These are phyloP conservation scores for Myiopsitta monachus DNA, from an alignment of 2,113 vertebrate genomes.

Conservation along the genomic window DNA sequence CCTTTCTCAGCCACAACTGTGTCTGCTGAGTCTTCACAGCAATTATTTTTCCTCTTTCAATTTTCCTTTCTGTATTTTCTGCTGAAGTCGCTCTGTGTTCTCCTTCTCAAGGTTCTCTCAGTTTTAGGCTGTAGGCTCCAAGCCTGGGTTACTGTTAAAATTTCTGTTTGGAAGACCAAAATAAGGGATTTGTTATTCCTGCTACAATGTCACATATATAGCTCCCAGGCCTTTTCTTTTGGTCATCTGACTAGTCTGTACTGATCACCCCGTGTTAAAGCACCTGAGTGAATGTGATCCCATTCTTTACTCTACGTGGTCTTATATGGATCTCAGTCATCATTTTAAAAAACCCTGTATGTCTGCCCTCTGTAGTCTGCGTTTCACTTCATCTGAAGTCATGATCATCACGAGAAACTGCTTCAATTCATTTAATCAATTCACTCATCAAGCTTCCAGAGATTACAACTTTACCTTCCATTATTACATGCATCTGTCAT, in stretches of 20 bases:
- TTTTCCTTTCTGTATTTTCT: neutral
- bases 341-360: neutral
- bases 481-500: neutral
- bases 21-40: neutral
- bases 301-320: neutral
- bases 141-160: neutral
- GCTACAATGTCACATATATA: neutral
- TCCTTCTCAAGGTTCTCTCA: neutral
- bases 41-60: neutral
- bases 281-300: neutral
- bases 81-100: neutral
- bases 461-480: neutral
- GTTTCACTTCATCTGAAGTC: neutral
- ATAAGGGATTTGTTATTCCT: neutral
- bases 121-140: neutral
- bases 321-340: neutral
- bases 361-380: neutral
- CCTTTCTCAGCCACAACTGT: neutral
- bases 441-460: neutral
- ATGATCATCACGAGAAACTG: neutral
- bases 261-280: neutral
- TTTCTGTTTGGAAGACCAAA: neutral
- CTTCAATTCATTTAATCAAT: neutral
- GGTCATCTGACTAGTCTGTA: neutral
- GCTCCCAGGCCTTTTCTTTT: neutral